Conservation (phyloP, 2,797 vertebrate species). For the Lacerta agilis region DNA sequence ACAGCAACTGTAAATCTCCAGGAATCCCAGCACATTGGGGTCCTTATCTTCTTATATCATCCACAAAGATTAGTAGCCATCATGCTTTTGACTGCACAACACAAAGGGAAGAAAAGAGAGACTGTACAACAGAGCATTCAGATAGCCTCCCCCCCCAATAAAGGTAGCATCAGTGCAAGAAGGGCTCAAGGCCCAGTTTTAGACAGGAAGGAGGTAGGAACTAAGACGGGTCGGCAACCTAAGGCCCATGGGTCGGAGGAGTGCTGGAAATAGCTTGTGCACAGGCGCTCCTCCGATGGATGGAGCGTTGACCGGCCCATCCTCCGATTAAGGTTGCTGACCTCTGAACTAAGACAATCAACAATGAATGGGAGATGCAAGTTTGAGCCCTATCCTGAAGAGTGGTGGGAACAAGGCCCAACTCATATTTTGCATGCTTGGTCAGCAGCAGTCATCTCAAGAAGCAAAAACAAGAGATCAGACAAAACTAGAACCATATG, state of each 20-base stretch:
- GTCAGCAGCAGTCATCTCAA: neutral
- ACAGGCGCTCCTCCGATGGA: neutral
- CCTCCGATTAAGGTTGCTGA: no score
- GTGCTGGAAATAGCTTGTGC: no score
- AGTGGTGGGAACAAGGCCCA: neutral
- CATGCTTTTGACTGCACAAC: neutral
- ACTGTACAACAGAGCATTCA: neutral
- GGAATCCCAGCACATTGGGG: neutral
- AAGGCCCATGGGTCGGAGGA: no score
- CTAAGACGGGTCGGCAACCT: no score
- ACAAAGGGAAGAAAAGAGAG: no score
- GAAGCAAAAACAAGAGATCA: no score
- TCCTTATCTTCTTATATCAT: neutral
- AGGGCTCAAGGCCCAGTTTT: neutral
- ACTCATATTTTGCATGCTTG: neutral
- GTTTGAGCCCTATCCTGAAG: neutral
- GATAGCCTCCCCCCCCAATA: neutral
- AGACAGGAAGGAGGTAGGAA: neutral
- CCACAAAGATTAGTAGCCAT: neutral
- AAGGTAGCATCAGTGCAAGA: neutral
- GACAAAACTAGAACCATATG: no score
- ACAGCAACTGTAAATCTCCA: no score
- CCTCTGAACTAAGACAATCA: neutral
- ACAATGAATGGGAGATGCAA: neutral
- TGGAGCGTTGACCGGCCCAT: no score